Percentiles rank a stretch among this genome's conserved stretches.
phyloP scores from a whole-genome alignment of 2,888 invertebrate species.

The Phortica magna region DNA sequence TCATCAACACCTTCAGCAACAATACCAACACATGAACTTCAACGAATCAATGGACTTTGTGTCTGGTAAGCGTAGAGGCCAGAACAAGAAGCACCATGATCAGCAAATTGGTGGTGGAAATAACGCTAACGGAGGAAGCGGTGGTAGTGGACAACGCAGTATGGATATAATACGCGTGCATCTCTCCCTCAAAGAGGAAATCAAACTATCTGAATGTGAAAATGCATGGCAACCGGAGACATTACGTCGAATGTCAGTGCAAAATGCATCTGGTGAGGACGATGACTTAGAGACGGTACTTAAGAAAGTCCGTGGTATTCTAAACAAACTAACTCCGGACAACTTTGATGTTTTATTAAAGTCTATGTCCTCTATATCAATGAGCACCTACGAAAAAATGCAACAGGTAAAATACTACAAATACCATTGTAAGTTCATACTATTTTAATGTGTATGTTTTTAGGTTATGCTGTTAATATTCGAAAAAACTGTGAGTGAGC shows the following conservation, averaged over 20 bases:
- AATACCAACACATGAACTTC: conserved; percentile 70
- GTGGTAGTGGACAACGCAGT: conserved; percentile 56
- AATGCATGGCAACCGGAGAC: conserved; percentile 75
- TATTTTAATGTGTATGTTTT: background rate
- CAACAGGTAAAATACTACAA: conserved; percentile 66
- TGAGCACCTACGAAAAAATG: conserved; percentile 71
- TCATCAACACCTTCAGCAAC: conserved; percentile 61
- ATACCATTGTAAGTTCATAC: background rate
- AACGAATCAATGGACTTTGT: conserved; percentile 69
- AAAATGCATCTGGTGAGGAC: conserved; percentile 49
- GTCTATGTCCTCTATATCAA: conserved; percentile 70
- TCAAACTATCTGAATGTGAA: conserved; percentile 72
- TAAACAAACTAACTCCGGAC: conserved; percentile 74
- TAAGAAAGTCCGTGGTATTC: conserved; percentile 75
- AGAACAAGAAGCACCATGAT: conserved; percentile 63
- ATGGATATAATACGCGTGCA: conserved; percentile 73
- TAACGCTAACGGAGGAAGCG: conserved; percentile 41
- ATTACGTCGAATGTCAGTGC: conserved; percentile 58
- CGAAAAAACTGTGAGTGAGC: conserved; percentile 76
- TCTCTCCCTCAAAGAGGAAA: conserved; percentile 74
- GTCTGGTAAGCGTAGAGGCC: conserved; percentile 62
- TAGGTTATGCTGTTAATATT: conserved; percentile 75
- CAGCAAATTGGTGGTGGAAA: conserved; percentile 53
- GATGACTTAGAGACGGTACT: conserved; percentile 68
- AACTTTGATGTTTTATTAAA: conserved; percentile 74